phyloP scores from a whole-genome alignment of 2,113 vertebrate species.

The Acrocephalus kingi region DNA sequence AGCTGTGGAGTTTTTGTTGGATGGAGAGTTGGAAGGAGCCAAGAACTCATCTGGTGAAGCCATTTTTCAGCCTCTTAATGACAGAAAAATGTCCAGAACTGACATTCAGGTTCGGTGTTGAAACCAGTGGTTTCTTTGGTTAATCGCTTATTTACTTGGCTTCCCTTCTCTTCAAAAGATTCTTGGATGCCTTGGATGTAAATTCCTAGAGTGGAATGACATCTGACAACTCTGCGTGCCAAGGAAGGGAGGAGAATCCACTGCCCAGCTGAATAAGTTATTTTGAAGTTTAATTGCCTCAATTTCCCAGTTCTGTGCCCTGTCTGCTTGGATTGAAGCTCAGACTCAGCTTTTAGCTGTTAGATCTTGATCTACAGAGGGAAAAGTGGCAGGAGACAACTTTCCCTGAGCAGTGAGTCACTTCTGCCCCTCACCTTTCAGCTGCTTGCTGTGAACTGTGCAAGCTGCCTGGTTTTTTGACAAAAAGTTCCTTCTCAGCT shows the following conservation, averaged over 20 bases:
- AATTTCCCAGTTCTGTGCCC: background rate
- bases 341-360: background rate
- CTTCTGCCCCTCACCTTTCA: background rate
- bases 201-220: background rate
- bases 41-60: background rate
- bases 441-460: background rate
- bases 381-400: background rate
- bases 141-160: background rate
- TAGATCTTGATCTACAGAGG: background rate
- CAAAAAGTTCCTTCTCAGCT: background rate
- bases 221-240: accelerated
- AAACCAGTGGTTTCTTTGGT: background rate
- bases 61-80: background rate
- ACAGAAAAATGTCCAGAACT: background rate
- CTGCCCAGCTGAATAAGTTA: background rate
- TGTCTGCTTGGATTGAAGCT: background rate
- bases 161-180: background rate
- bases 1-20: background rate
- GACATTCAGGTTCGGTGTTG: background rate
- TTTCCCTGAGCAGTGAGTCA: background rate
- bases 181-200: accelerated
- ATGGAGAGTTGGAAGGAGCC: background rate
- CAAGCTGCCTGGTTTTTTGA: background rate
- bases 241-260: background rate
- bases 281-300: background rate